Percentiles rank a stretch among this genome's conserved stretches.
These are phyloP conservation scores for Hyperopisus bebe DNA, from an alignment of 2,113 vertebrate genomes.

Conservation along the genomic window DNA sequence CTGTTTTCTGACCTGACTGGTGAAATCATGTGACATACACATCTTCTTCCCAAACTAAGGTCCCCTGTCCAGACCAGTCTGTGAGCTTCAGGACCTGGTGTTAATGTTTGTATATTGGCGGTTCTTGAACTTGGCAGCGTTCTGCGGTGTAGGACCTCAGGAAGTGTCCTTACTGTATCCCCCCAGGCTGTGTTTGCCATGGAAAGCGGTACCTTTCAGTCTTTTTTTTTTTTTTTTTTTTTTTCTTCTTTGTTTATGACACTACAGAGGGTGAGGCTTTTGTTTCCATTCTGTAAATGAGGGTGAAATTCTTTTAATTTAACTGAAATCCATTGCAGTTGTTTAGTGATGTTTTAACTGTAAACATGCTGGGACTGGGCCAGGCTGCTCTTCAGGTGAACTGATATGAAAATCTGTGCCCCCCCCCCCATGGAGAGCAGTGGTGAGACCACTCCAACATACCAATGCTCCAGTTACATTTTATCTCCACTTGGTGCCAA, in stretches of 20 bases:
- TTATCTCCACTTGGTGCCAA: background rate
- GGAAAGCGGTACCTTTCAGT: background rate
- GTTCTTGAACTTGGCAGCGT: background rate
- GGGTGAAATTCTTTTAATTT: slow-evolving; percentile 1
- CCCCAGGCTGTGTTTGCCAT: background rate
- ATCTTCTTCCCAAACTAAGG: background rate
- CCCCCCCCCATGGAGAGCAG: background rate
- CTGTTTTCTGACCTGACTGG: background rate
- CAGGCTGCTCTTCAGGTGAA: slow-evolving; percentile 26
- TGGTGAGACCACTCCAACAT: background rate
- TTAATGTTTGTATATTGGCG: background rate
- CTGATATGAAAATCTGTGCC: background rate
- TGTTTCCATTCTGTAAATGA: slow-evolving; percentile 19
- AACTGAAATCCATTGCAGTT: background rate
- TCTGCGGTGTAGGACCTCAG: background rate
- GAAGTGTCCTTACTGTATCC: background rate
- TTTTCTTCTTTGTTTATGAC: slow-evolving; percentile 1
- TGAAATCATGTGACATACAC: background rate
- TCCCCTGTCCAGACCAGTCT: background rate
- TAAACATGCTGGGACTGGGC: slow-evolving; percentile 49
- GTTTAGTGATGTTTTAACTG: slow-evolving; percentile 39
- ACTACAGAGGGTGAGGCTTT: slow-evolving; percentile 26
- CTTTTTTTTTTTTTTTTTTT: background rate
- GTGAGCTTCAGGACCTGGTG: background rate
- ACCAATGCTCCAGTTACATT: background rate